Evolutionary conservation across 1,140 invertebrate species (phyloP), one percentile per base, ranked within the genome.

Genomic region (Luehdorfia chinensis): DNA sequence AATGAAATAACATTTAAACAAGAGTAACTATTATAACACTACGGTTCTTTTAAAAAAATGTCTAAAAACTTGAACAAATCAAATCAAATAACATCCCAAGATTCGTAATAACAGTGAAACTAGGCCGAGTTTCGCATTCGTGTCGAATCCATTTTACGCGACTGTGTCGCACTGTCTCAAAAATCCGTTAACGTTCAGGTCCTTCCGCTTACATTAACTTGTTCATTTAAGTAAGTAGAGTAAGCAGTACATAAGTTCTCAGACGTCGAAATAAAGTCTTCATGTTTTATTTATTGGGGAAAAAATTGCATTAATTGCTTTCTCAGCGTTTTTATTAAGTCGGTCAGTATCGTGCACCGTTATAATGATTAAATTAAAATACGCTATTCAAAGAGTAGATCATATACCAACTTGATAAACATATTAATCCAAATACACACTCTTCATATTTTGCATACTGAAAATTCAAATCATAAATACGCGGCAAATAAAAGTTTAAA

Each of bases 81-180:
- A 41, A 28, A 31, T 9, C 15, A 15, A 27, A 41, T 7, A 27
- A 28, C 21, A 15, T 43, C 23, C 13, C 37, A 28, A 43, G 23
- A 28, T 13, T 14, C 36, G 36, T 25, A 43, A 16, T 28, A 28
- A 15, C 37, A 39, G 16, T 41, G 23, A 41, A 41, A 41, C 37
- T 28, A 27, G 37, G 37, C 14, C 21, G 37, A 15, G 37, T 41
- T 28, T 27, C 23, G 8, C 33, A 34, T 41, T 27, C 37, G 23
- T 27, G 37, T 15, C 37, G 37, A 41, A 41, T 41, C 12, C 14
- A 14, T 28, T 41, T 39, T 23, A 23, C 11, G 21, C 21, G 16
- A n/a, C 14, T 15, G 6, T 14, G 16, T 4, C 7, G 8, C 9
- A 30, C 0, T 15, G 23, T 41, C 25, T 41, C 23, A 27, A 15